Base-by-base conservation (phyloP, 2,797 vertebrate genomes). In the Amphiprion clarkii region DNA sequence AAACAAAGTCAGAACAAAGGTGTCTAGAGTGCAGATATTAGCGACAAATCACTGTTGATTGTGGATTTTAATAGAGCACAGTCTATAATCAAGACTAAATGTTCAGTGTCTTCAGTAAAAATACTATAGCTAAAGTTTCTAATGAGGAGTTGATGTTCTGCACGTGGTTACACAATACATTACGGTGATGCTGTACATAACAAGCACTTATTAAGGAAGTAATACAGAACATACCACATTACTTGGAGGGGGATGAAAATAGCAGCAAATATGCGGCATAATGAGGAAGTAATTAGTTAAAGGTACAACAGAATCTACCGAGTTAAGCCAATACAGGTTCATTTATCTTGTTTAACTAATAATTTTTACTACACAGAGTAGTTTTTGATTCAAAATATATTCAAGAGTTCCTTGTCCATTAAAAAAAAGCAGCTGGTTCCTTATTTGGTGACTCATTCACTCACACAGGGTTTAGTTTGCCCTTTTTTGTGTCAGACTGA, bases 361-460 rank as follows among this genome's bases (percentile, higher is more conserved):
- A 3, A 33, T 33, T 33, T 33, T 8, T 33, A 33, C 31, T 8
- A 33, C 7, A 33, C 31, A 33, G 5, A 33, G 29, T n/a, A 17
- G 17, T 9, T 57, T 31, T 31, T 17, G 14, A 33, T 10, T 36
- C 9, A 2, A 17, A 33, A 31, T 7, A n/a, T 19, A 16, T 7
- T 57, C 6, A 49, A 36, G 11, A 13, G 27, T 8, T 57, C 10
- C 6, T 13, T 56, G 2, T 12, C 58, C 1, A 12, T 64, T 39
- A 49, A 40, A 48, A 51, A 23, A 70, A 1, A 71, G 19, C 48
- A 55, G 25, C 36, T 14, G 52, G 40, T 52, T 55, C 36, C 63
- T 70, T 16, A 9, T 58, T 66, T 71, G 19, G 52, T 71, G 46
- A 70, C 49, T 65, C 27, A 44, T 54, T 62, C 27, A 33, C n/a